Evolutionary conservation across 92 coral and sea anemone species (phyloP).

Genomic region (Porites rus): DNA sequence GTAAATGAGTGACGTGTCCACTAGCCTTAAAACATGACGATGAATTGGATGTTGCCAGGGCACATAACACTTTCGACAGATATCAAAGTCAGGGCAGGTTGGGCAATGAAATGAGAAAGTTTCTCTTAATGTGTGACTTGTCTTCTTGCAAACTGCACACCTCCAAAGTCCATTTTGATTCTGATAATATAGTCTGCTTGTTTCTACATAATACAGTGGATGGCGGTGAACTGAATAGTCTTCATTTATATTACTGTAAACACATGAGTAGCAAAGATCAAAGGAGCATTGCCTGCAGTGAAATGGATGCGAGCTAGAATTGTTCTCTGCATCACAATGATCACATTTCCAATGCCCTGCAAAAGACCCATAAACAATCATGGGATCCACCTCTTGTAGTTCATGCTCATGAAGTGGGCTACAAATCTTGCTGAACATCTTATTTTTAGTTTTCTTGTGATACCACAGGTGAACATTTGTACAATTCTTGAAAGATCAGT

Average conservation of each 20-base stretch:
- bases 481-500: neutral
- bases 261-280: constrained; percentile 74
- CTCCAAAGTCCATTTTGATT: constrained; percentile 64
- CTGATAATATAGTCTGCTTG: constrained; percentile 53
- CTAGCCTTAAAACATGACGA: constrained; percentile 66
- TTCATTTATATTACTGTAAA: constrained; percentile 3
- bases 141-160: constrained; percentile 72
- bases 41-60: constrained; percentile 76
- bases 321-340: constrained; percentile 63
- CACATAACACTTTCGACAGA: constrained; percentile 76
- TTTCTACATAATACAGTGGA: constrained; percentile 54
- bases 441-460: neutral
- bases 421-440: neutral
- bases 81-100: constrained; percentile 66
- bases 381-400: constrained; percentile 55
- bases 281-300: constrained; percentile 71
- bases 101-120: constrained; percentile 69
- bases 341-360: constrained; percentile 85
- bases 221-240: constrained; percentile 63
- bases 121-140: constrained; percentile 54
- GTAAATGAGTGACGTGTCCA: constrained; percentile 72
- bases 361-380: constrained; percentile 48
- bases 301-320: constrained; percentile 47
- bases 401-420: constrained; percentile 67
- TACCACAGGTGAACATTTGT: neutral